These are phyloP conservation scores for Drosophila auraria DNA, from an alignment of 1,140 invertebrate species.

Conservation along the genomic window DNA sequence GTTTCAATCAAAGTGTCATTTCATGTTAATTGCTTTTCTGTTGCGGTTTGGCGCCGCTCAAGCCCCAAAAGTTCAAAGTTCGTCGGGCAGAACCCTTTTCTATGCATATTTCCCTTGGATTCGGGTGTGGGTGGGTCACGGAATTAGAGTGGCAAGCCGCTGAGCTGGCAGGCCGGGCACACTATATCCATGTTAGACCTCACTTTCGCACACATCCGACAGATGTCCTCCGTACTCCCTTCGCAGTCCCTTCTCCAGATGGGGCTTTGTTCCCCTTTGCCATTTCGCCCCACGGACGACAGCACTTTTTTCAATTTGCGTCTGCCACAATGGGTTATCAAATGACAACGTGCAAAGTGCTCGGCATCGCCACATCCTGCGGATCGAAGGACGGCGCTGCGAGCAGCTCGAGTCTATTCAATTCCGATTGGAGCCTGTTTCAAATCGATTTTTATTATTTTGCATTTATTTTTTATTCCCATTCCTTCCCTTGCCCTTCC, in stretches of 20 bases:
- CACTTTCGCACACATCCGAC: slow-evolving; percentile 49
- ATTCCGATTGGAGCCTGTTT: slow-evolving; percentile 81
- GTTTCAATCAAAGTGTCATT: slow-evolving; percentile 60
- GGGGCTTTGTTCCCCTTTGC: slow-evolving; percentile 36
- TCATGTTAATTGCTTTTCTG: slow-evolving; percentile 57
- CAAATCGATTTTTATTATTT: slow-evolving; percentile 83
- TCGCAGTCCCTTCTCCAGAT: slow-evolving; percentile 7
- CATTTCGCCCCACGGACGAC: slow-evolving; percentile 53
- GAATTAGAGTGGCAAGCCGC: slow-evolving; percentile 26
- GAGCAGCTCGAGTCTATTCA: slow-evolving; percentile 60
- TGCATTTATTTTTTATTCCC: slow-evolving; percentile 55
- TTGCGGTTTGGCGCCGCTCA: slow-evolving; percentile 46
- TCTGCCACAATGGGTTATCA: slow-evolving; percentile 82
- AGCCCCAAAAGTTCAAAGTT: slow-evolving; percentile 50
- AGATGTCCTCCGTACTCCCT: slow-evolving; percentile 37
- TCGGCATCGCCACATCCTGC: slow-evolving; percentile 61
- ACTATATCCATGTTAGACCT: slow-evolving; percentile 54
- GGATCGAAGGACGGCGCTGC: slow-evolving; percentile 33
- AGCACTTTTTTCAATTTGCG: slow-evolving; percentile 79
- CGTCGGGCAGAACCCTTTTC: slow-evolving; percentile 44
- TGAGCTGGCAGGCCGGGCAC: slow-evolving; percentile 19
- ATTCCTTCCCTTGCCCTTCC: neutral
- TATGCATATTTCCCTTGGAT: slow-evolving; percentile 20
- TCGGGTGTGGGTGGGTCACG: neutral
- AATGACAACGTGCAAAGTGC: slow-evolving; percentile 78